A percentile compares a stretch with the other conserved stretches of the same genome.
Conservation (phyloP, 2,113 vertebrate species). For the Coracopsis vasa region DNA sequence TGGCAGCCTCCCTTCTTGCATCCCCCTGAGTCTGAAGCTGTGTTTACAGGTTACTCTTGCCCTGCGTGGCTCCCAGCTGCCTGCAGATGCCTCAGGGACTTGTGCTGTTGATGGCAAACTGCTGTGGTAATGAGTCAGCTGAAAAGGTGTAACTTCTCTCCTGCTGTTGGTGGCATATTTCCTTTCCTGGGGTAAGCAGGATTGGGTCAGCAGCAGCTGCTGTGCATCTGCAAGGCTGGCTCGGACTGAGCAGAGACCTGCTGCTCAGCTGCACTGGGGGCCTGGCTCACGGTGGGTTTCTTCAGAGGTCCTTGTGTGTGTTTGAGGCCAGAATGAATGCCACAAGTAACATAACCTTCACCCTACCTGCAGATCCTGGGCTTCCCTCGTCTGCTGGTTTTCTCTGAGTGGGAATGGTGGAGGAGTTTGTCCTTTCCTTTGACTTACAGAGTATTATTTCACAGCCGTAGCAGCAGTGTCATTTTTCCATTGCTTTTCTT, state of each 20-base stretch:
- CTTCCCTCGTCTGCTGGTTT: neutral
- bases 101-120: neutral
- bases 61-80: conserved; percentile 6
- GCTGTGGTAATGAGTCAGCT: conserved; percentile 17
- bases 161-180: neutral
- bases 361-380: neutral
- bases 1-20: neutral
- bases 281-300: neutral
- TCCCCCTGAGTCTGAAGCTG: neutral
- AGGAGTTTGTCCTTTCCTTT: neutral
- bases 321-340: neutral
- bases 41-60: neutral
- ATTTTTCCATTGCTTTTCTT: neutral
- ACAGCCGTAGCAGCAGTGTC: neutral
- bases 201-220: neutral
- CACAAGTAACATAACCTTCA: neutral
- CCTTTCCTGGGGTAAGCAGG: neutral
- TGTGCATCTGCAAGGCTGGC: neutral
- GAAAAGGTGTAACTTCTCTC: neutral
- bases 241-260: neutral
- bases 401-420: neutral
- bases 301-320: neutral
- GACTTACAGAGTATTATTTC: neutral
- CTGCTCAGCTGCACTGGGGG: neutral
- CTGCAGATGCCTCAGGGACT: conserved; percentile 23